phyloP scores from a whole-genome alignment of 2,888 invertebrate genomes.

The Euzetes globulus region DNA sequence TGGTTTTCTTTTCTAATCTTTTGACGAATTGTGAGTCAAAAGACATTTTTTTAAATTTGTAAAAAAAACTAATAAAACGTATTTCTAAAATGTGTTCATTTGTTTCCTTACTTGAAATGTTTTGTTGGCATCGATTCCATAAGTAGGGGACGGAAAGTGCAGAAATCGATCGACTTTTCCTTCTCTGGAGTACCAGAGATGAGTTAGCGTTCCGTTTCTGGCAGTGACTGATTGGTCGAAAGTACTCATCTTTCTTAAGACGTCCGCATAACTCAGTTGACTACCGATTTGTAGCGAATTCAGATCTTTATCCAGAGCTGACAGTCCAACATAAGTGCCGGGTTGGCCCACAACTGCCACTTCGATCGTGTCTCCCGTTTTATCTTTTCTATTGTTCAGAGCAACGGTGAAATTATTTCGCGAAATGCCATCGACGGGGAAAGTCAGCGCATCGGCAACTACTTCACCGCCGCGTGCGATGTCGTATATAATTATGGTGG shows the following conservation, averaged over 20 bases:
- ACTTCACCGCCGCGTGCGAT: slow-evolving; percentile 71
- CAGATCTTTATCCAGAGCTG: slow-evolving; percentile 79
- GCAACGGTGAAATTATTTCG: slow-evolving; percentile 62
- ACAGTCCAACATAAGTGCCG: slow-evolving; percentile 84
- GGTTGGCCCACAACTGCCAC: slow-evolving; percentile 88
- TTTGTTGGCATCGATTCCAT: slow-evolving; percentile 84
- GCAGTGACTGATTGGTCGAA: slow-evolving; percentile 62
- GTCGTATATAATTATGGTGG: slow-evolving; percentile 81
- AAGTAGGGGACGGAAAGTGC: slow-evolving; percentile 79
- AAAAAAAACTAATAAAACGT: not conserved
- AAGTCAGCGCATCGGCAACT: slow-evolving; percentile 85
- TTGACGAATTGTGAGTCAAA: not conserved
- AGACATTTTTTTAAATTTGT: not conserved
- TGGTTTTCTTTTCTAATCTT: not conserved
- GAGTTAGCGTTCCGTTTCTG: slow-evolving; percentile 71
- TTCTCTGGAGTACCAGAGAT: slow-evolving; percentile 74
- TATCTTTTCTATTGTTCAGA: slow-evolving; percentile 82
- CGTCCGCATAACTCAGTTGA: slow-evolving; percentile 76
- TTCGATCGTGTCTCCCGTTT: slow-evolving; percentile 86
- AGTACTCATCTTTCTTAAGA: slow-evolving; percentile 74
- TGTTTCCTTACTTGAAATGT: slow-evolving; percentile 66
- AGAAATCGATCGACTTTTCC: slow-evolving; percentile 77
- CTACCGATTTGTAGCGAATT: slow-evolving; percentile 89
- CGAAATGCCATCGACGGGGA: slow-evolving; percentile 90
- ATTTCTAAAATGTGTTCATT: not conserved